phyloP scores from a whole-genome alignment of 2,888 invertebrate genomes.

The Andrena chrysosceles region DNA sequence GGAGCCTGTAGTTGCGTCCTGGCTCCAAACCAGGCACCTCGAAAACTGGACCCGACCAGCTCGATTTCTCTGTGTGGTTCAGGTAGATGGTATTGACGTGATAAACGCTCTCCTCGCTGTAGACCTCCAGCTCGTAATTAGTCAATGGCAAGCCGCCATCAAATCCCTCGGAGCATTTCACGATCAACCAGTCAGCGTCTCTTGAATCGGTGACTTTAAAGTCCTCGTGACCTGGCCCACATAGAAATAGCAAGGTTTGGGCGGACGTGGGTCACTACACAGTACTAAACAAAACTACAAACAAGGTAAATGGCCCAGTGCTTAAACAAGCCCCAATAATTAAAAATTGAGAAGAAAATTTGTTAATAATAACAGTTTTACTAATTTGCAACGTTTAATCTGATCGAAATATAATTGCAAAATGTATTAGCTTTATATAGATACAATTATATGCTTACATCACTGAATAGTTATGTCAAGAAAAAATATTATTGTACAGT shows the following conservation, averaged over 20 bases:
- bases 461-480: too few relatives aligned
- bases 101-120: constrained; percentile 80
- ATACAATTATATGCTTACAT: too few relatives aligned
- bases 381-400: too few relatives aligned
- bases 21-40: constrained; percentile 90
- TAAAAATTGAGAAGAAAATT: too few relatives aligned
- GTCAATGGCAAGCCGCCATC: constrained; percentile 95
- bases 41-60: constrained; percentile 86
- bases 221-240: constrained; percentile 77
- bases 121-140: constrained; percentile 81
- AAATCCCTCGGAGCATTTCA: constrained; percentile 95
- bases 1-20: constrained; percentile 91
- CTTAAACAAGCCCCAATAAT: too few relatives aligned
- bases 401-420: too few relatives aligned
- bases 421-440: too few relatives aligned
- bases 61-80: constrained; percentile 78
- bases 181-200: constrained; percentile 91
- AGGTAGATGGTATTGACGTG: constrained; percentile 79
- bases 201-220: constrained; percentile 78
- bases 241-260: not conserved
- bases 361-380: too few relatives aligned
- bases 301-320: too few relatives aligned
- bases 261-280: not conserved
- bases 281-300: too few relatives aligned
- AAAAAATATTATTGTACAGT: too few relatives aligned